Conservation (phyloP, 2,888 invertebrate species). For the Sepioteuthis lessoniana region DNA sequence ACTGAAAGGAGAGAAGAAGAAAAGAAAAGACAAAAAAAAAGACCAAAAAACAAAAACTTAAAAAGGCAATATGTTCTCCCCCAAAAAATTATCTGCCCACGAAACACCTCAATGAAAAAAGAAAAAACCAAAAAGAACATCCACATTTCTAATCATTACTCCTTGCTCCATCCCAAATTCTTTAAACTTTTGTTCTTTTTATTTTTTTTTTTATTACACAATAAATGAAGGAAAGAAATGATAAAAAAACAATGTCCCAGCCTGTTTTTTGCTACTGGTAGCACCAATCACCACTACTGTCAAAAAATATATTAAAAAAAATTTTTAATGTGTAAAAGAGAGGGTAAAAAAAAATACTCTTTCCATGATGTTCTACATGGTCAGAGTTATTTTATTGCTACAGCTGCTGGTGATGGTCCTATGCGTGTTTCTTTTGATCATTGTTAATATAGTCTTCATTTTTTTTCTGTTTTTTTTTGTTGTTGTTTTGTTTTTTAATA, state of each 20-base stretch:
- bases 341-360: neutral
- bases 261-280: neutral
- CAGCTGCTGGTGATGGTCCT: neutral
- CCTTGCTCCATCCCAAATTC: slow-evolving; percentile 16
- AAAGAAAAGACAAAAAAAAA: too few relatives aligned
- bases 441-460: slow-evolving; percentile 20
- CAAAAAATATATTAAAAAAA: neutral
- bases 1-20: neutral
- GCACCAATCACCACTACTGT: neutral
- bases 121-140: neutral
- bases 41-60: too few relatives aligned
- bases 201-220: neutral
- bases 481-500: neutral
- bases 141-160: neutral
- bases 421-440: neutral
- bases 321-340: neutral
- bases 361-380: neutral
- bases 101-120: neutral
- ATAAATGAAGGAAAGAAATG: neutral
- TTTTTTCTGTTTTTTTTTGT: neutral
- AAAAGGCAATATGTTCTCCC: too few relatives aligned
- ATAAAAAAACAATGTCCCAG: neutral
- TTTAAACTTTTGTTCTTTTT: neutral
- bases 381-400: neutral
- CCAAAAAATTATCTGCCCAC: neutral